Base-by-base conservation (phyloP, 2,888 invertebrate genomes). In the Helobdella robusta region DNA sequence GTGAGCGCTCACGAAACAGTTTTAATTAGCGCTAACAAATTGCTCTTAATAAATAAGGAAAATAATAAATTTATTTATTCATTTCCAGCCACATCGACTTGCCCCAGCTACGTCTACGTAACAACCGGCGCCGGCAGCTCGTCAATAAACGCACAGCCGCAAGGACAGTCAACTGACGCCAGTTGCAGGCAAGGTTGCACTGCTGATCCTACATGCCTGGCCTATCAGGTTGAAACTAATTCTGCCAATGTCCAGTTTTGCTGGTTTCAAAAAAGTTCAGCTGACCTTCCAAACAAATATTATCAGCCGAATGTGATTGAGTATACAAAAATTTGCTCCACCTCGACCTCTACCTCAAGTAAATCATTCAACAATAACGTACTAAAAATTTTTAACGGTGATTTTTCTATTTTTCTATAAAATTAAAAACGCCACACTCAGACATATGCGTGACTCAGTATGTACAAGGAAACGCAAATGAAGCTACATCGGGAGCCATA, bases 221-320 rank as follows among this genome's bases (percentile, higher is more conserved):
- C 64, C 20, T 64, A 58, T 35, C 64, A 64, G 36, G 18, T 64
- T 0, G 48, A 64, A 36, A 32, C 30, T 11, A 23, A 40, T 59
- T n/a, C 32, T n/a, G n/a, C n/a, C 20, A 30, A 8, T 30, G 56
- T 25, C 1, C n/a, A 4, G n/a, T 56, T 56, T 25, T 56, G 56
- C 15, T 56, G 56, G 56, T 56, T 30, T 32, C 56, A 56, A 28
- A 56, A 30, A 20, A 56, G 32, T 30, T n/a, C 25, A 1, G 4
- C 56, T n/a, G 28, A 4, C 28, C n/a, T 56, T 6, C 28, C n/a
- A 11, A n/a, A 25, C n/a, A 3, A n/a, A 8, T 56, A 56, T 20
- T 56, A 6, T 56, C 25, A 56, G 28, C n/a, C 2, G 28, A 32
- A 32, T 25, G 8, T 56, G 8, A 28, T 30, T 11, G 56, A 56